Evolutionary conservation across 2,888 invertebrate species (phyloP), one percentile per base, ranked within the genome.

Genomic region (Netelia virgata): DNA sequence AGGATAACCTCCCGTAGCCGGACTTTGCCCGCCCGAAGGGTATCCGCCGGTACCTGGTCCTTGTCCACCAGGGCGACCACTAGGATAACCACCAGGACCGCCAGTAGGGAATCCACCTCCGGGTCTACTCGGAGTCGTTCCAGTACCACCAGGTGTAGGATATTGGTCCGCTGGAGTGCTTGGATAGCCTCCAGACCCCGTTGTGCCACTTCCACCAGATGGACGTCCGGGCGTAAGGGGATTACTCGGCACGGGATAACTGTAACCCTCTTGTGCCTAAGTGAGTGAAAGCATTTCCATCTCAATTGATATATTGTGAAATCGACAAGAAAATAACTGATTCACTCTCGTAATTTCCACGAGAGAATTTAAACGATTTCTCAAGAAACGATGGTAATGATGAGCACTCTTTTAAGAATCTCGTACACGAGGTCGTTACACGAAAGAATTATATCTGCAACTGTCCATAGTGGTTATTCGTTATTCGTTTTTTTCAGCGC

Each of bases 191-290:
- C 88, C 91, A 11, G 91, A 90, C 82, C 89, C 87, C 2, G 89
- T 77, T 28, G 88, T 86, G 20, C 78, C 75, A 8, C 87, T 89
- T 61, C 90, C 88, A 41, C 88, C 87, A 70, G 86, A 81, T 43
- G 86, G 81, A 66, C 88, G 83, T 14, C 94, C 94, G 53, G 92
- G 90, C 75, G 90, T 92, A 87, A 96, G 95, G 0, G 96, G 96
- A 88, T 95, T 95, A 70, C 95, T 95, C 8, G 97, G 97, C 84
- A 96, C 95, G 86, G 96, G 96, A 93, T 97, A 97, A 86, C 95
- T 96, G 91, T 97, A 97, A 20, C 97, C 97, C 91, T 95, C 95
- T 94, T 97, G 97, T 75, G 95, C 95, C 96, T 96, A 87, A 50
- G 88, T 90, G 70, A 81, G 74, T 77, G 57, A 77, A 85, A 79